Evolutionary conservation across 2,797 vertebrate genomes (phyloP), one percentile per base, ranked within the genome.

Genomic region (Tadarida brasiliensis): DNA sequence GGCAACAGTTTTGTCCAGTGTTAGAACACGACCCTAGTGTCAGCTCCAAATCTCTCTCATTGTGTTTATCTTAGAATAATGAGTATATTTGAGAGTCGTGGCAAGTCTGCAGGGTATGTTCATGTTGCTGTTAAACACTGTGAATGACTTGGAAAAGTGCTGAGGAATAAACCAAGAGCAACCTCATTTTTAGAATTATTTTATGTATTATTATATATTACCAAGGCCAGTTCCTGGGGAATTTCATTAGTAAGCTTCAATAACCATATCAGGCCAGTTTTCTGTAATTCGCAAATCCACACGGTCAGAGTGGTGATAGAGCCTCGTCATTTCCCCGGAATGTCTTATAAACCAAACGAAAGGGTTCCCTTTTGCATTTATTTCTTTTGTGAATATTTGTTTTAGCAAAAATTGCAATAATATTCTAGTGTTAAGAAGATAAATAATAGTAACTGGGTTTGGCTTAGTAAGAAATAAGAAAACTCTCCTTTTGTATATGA

Each of bases 211-310:
- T 85, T 83, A 49, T 78, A 19, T 59, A 83, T 67, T 44, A 76
- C 17, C 7, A 70, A 90, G 59, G 20, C 17, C 30, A 12, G 10
- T 88, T 80, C 35, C 56, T 54, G 20, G 85, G 47, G 54, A 70
- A 84, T 94, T 87, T 87, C 88, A 90, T 71, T 57, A 87, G 90
- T 51, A 90, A 86, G 19, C 12, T 61, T 78, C 54, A 63, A 15
- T 82, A 90, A 90, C 22, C n/a, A 1, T 68, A 39, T 44, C 67
- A 87, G 91, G 19, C 10, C 22, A 87, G 47, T 81, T 76, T 71
- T 28, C 70, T 86, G 0, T 82, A 39, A 89, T 73, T 54, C 57
- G 22, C 30, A 89, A 67, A 56, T 71, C 15, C 9, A 26, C 20
- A 8, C 15, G 0, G 49, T 83, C 9, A 26, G 59, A 78, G 20